Conservation (phyloP, 2,888 invertebrate species). For the Agrilus biguttatus region DNA sequence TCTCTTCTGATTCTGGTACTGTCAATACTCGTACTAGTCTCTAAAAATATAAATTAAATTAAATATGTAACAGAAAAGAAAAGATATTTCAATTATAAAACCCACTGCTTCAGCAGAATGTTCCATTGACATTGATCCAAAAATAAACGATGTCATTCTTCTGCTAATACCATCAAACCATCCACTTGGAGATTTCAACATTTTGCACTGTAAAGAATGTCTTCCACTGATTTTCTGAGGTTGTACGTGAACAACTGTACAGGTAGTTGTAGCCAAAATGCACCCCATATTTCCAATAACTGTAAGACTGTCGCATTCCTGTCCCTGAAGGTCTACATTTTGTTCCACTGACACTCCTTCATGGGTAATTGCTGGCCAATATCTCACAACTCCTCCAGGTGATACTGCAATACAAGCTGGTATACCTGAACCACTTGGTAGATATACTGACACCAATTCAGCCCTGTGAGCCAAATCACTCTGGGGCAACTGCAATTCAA, state of each 20-base stretch:
- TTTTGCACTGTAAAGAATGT: constrained; percentile 49
- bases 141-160: constrained; percentile 65
- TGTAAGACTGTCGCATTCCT: constrained; percentile 67
- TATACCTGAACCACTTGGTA: constrained; percentile 39
- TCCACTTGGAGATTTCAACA: constrained; percentile 59
- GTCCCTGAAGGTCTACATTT: constrained; percentile 73
- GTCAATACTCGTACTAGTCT: constrained; percentile 55
- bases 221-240: constrained; percentile 50
- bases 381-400: constrained; percentile 81
- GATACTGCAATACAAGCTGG: constrained; percentile 86
- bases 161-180: constrained; percentile 81
- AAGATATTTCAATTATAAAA: constrained; percentile 9
- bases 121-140: constrained; percentile 52
- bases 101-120: constrained; percentile 48
- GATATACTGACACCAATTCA: constrained; percentile 63
- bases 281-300: constrained; percentile 58
- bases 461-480: constrained; percentile 87
- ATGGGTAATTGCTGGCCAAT: constrained; percentile 82
- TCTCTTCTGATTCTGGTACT: constrained; percentile 27
- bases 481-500: constrained; percentile 77
- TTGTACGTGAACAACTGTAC: constrained; percentile 63
- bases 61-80: not conserved
- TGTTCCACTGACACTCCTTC: constrained; percentile 76
- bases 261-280: constrained; percentile 82
- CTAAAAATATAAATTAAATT: constrained; percentile 20